Base-by-base conservation (phyloP, 2,797 vertebrate species). In the Chaenodraco wilsoni region DNA sequence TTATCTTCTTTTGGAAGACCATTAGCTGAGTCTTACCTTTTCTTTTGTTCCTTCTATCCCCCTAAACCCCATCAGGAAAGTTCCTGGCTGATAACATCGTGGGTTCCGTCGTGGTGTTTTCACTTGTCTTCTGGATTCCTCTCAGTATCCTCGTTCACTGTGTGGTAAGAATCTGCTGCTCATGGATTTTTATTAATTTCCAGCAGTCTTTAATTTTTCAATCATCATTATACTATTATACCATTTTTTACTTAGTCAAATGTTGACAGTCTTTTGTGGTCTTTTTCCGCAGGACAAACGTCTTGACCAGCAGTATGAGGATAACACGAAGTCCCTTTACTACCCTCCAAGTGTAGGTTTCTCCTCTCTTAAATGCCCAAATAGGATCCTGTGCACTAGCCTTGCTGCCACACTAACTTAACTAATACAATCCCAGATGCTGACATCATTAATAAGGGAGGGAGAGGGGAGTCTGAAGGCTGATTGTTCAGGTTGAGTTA, bases 11-110 rank as follows among this genome's bases (percentile, higher is more conserved):
- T 37, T 37, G 33, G 33, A 37, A 9, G 6, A 37, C 33, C 8
- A 9, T 27, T 27, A 27, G 23, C 23, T 27, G 27, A 27, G 27
- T 27, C 33, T 9, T 9, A 37, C 33, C 8, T 37, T 37, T 37
- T 37, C 0, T 44, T 64, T 40, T 60, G 8, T 61, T 59, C 12
- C 73, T 14, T 57, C 8, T 11, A 1, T n/a, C 9, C 15, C 15
- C 13, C 48, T 21, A 9, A 37, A 37, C 33, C 62, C 14, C 63
- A 58, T 59, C 91, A 99, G 98, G 98, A 40, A 99, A 99, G 90
- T 99, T 99, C 87, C 90, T 99, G 63, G 97, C 98, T 0, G 98
- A 99, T 83, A 99, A 99, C 88, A 99, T 99, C 3, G 98, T 99
- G 44, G 98, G 98, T n/a, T 99, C 98, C 0, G 98, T 99, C 21